These are phyloP conservation scores for Echinarachnius parma DNA, from an alignment of 53 echinoderm and acorn worm species.

Conservation along the genomic window DNA sequence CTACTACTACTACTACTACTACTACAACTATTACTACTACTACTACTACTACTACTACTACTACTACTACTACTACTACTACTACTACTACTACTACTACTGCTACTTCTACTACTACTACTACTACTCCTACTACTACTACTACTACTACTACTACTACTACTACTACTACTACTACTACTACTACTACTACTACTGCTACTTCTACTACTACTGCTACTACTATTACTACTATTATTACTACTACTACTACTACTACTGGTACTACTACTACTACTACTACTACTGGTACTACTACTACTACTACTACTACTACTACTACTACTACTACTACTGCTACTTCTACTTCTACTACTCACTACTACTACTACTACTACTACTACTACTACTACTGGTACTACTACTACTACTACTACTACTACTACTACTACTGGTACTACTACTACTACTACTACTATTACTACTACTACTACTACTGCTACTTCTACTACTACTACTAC, in stretches of 20 bases:
- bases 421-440: not conserved
- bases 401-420: not conserved
- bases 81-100: constrained; percentile 16
- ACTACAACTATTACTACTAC: not conserved
- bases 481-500: not conserved
- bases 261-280: not conserved
- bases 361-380: not conserved
- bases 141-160: constrained; percentile 10
- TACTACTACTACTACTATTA: constrained; percentile 6
- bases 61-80: constrained; percentile 4
- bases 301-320: not conserved
- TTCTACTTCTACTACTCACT: not conserved
- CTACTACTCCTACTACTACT: constrained; percentile 13
- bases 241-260: not conserved
- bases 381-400: not conserved
- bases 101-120: constrained; percentile 6
- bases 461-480: constrained; percentile 1
- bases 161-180: not conserved
- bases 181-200: not conserved
- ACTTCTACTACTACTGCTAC: not conserved
- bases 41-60: not conserved
- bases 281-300: not conserved
- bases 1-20: not conserved
- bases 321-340: not conserved
- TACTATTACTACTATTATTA: not conserved